These are phyloP conservation scores for Danio rerio DNA, from an alignment of 2,113 vertebrate species.

Conservation along the genomic window GRCz12tu NC_133192.1:29023001-29023500, in stretches of 20 bases:
- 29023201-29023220: constrained; percentile 15
- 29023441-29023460: constrained; percentile 33
- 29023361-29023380: constrained; percentile 44
- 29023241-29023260: constrained; percentile 11
- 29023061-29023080: no score
- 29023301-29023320: constrained; percentile 9
- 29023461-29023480: constrained; percentile 16
- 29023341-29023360: constrained; percentile 60
- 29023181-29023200: not conserved
- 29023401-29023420: constrained; percentile 38
- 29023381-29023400: constrained; percentile 26
- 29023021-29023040: no score
- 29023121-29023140: not conserved
- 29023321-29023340: constrained; percentile 67
- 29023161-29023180: not conserved
- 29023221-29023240: not conserved
- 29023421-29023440: constrained; percentile 25
- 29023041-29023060: no score
- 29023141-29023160: constrained; percentile 5
- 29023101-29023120: no score
- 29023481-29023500: not conserved
- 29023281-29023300: not conserved
- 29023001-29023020: no score
- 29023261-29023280: not conserved
- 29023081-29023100: no score